Evolutionary conservation across 2,113 vertebrate genomes (phyloP).

Genomic region (Aramus guarauna): DNA sequence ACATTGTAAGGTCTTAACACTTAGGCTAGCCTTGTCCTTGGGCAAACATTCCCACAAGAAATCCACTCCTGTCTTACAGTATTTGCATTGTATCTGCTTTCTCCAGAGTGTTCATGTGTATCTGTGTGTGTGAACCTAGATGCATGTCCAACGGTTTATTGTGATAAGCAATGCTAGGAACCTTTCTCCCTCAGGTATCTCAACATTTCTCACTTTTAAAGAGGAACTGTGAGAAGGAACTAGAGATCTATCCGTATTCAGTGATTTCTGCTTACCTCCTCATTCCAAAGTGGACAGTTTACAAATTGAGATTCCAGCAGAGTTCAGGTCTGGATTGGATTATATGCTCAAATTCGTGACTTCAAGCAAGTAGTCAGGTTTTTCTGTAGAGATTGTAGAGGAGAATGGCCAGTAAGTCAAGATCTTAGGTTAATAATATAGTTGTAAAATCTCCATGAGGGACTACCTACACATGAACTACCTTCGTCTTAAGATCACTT

Average conservation of each 20-base stretch:
- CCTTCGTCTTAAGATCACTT: background rate
- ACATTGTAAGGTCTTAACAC: background rate
- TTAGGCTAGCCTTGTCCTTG: background rate
- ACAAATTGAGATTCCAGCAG: background rate
- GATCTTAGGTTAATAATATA: background rate
- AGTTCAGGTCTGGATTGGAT: background rate
- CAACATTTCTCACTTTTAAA: background rate
- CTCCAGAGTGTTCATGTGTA: background rate
- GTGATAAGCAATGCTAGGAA: too few relatives aligned
- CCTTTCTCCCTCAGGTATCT: background rate
- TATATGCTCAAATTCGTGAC: background rate
- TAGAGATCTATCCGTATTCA: background rate
- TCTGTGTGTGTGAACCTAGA: rapidly evolving
- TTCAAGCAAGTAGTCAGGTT: background rate
- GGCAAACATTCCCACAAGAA: background rate
- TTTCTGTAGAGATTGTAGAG: background rate
- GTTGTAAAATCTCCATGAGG: background rate
- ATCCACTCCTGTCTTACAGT: background rate
- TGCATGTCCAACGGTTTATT: background rate
- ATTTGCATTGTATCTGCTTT: background rate
- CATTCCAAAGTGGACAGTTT: background rate
- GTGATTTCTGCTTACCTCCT: background rate
- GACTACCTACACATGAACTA: background rate
- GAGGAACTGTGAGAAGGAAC: background rate
- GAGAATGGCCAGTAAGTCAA: rapidly evolving